A percentile compares a stretch with the other conserved stretches of the same genome.
These are phyloP conservation scores for Mylabris phalerata DNA, from an alignment of 1,140 invertebrate species.

Conservation along the genomic window DNA sequence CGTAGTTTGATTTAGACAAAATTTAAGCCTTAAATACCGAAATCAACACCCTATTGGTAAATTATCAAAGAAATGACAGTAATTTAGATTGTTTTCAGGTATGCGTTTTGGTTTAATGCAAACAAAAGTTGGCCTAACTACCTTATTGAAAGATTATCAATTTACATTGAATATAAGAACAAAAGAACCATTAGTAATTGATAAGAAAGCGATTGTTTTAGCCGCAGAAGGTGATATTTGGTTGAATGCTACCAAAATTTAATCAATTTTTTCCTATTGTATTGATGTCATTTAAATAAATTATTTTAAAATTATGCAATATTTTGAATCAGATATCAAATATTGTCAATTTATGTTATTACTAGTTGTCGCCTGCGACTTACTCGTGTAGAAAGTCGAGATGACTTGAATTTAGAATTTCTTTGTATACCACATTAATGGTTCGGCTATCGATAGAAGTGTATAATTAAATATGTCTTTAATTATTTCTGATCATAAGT, in stretches of 20 bases:
- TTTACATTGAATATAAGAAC: constrained; percentile 18
- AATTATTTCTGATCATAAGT: too few species aligned
- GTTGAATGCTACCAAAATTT: constrained; percentile 15
- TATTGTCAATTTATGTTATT: too few species aligned
- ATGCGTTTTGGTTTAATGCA: constrained; percentile 34
- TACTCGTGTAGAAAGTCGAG: too few species aligned
- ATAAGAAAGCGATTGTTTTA: constrained; percentile 5
- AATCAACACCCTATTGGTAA: not conserved
- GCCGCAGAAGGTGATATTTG: constrained; percentile 10
- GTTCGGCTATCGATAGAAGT: too few species aligned
- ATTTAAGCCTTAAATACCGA: constrained; percentile 47
- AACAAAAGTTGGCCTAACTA: constrained; percentile 29
- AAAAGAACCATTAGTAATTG: constrained; percentile 1
- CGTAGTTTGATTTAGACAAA: constrained; percentile 49
- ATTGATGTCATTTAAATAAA: too few species aligned
- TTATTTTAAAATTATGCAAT: too few species aligned
- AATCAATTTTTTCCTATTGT: not conserved
- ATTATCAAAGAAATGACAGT: not conserved
- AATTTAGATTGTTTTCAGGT: constrained; percentile 14
- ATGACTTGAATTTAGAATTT: too few species aligned
- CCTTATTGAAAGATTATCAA: constrained; percentile 23
- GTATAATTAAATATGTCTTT: too few species aligned
- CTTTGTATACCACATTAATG: too few species aligned
- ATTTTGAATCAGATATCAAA: too few species aligned
- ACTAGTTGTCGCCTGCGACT: too few species aligned